Conservation (phyloP, 1,140 invertebrate species). For the Grapholita molesta region DNA sequence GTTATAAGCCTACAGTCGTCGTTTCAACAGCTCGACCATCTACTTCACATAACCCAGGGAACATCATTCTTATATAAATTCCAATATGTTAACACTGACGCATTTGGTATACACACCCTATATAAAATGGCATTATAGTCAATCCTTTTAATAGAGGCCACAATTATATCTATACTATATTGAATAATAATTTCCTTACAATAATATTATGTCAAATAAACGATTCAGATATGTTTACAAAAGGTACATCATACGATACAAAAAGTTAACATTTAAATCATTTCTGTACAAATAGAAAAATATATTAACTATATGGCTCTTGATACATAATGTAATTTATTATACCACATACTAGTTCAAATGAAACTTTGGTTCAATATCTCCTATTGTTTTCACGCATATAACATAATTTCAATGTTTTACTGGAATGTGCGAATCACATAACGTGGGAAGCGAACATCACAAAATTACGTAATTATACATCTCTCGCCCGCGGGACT, state of each 20-base stretch:
- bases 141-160: neutral
- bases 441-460: neutral
- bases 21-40: too few species aligned
- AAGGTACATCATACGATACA: constrained; percentile 49
- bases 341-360: constrained; percentile 23
- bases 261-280: constrained; percentile 39
- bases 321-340: constrained; percentile 36
- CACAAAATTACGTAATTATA: constrained; percentile 34
- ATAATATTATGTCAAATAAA: constrained; percentile 21
- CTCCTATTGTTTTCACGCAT: constrained; percentile 6
- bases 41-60: too few species aligned
- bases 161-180: neutral
- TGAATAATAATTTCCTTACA: constrained; percentile 14
- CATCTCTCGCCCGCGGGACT: constrained; percentile 11
- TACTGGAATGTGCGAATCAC: constrained; percentile 50
- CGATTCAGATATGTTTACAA: constrained; percentile 51
- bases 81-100: neutral
- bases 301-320: constrained; percentile 63
- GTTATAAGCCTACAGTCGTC: too few species aligned
- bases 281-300: constrained; percentile 66
- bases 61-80: too few species aligned
- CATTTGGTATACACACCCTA: neutral
- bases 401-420: constrained; percentile 3
- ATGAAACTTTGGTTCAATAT: constrained; percentile 43
- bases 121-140: constrained; percentile 6